These are phyloP conservation scores for Tetropium fuscum DNA, from an alignment of 2,888 invertebrate genomes.

Conservation along the genomic window DNA sequence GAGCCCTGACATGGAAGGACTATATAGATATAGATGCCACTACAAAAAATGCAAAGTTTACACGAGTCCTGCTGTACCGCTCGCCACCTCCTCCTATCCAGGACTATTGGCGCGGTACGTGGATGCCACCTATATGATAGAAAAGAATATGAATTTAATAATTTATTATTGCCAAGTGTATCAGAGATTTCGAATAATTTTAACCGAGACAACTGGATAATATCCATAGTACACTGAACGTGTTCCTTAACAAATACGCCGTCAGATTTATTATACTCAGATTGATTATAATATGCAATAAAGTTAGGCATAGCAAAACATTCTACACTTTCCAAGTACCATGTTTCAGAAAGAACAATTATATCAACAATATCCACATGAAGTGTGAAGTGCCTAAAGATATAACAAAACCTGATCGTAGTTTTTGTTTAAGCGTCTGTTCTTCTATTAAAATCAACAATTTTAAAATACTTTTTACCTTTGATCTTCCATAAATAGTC, in stretches of 20 bases:
- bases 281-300: slow-evolving; percentile 8
- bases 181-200: slow-evolving; percentile 16
- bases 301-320: slow-evolving; percentile 5
- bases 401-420: slow-evolving; percentile 15
- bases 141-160: too few species aligned
- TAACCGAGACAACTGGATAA: neutral
- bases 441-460: neutral
- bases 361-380: slow-evolving; percentile 7
- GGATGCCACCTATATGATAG: too few species aligned
- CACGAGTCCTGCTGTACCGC: too few species aligned
- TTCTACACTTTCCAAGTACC: neutral
- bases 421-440: slow-evolving; percentile 1
- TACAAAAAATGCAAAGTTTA: too few species aligned
- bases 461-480: neutral
- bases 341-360: slow-evolving; percentile 14
- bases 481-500: too few species aligned
- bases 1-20: too few species aligned
- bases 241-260: slow-evolving; percentile 14
- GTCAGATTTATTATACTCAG: slow-evolving; percentile 12
- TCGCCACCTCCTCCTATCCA: too few species aligned
- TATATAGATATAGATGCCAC: too few species aligned
- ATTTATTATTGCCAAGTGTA: too few species aligned
- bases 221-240: neutral
- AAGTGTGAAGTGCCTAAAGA: neutral
- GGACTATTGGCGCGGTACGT: too few species aligned